Conservation (phyloP, 2,888 invertebrate species). For the Glomeris marginata region DNA sequence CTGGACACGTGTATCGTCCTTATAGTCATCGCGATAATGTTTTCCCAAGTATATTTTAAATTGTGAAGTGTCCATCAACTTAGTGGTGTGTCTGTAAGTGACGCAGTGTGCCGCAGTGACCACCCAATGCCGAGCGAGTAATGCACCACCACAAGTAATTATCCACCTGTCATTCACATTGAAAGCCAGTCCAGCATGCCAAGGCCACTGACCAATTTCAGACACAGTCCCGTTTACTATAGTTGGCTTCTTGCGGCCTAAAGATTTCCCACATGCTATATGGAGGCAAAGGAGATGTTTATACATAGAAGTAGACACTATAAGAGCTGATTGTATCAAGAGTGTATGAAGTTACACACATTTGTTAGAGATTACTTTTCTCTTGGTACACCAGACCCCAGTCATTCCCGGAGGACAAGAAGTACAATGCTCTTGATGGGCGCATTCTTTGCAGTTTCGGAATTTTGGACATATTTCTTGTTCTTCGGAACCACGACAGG, state of each 20-base stretch:
- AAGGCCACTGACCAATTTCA: constrained; percentile 19
- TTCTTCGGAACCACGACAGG: constrained; percentile 9
- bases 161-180: constrained; percentile 13
- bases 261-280: constrained; percentile 18
- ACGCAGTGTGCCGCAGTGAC: constrained; percentile 20
- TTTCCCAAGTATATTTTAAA: constrained; percentile 17
- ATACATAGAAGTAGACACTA: too few relatives aligned
- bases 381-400: constrained; percentile 14
- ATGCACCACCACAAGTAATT: constrained; percentile 16
- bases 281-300: neutral
- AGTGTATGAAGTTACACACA: too few relatives aligned
- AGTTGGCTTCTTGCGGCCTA: constrained; percentile 17
- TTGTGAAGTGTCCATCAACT: constrained; percentile 8
- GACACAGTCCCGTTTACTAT: constrained; percentile 18
- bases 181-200: constrained; percentile 17
- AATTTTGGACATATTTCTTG: constrained; percentile 6
- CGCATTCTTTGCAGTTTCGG: constrained; percentile 11
- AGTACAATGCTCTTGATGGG: constrained; percentile 4
- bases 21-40: constrained; percentile 15
- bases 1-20: constrained; percentile 18
- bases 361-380: neutral
- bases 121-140: constrained; percentile 16
- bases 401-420: constrained; percentile 11
- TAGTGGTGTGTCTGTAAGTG: constrained; percentile 5
- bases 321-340: too few relatives aligned